Evolutionary conservation across 2,113 vertebrate genomes (phyloP), one percentile per base, ranked within the genome.

Genomic region (Morone saxatilis): DNA sequence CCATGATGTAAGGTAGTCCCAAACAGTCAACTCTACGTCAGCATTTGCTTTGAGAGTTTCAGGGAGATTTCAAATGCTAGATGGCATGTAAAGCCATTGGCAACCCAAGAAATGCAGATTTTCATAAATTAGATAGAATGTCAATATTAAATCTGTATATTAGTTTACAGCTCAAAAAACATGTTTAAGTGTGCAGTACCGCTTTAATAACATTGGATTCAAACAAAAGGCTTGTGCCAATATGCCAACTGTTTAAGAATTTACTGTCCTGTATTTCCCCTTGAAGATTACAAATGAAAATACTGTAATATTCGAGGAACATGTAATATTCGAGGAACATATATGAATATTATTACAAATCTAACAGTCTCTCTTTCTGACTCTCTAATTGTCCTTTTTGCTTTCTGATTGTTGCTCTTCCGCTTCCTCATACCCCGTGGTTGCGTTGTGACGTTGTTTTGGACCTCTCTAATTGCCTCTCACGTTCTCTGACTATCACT

Each of bases 371-470:
- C 36, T 45, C n/a, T 38, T 16, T 60, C 3, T 63, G 65, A 50
- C 22, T 40, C 12, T 62, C 7, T 17, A 22, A 53, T 43, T 22
- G 19, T 66, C 61, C 14, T 22, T 66, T 66, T 65, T 25, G 19
- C 13, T 45, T 38, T 70, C 8, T 31, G 31, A 70, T 41, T 54
- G 20, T 41, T n/a, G 16, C 50, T 19, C 20, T 81, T 73, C 73
- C 20, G 47, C 69, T 63, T 80, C 25, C 13, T 56, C 25, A 65
- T 47, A 20, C 5, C 3, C 3, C 6, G 1, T 2, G 7, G 43
- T 31, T 17, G 8, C 0, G 4, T 41, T 16, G 13, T 71, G 68
- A 63, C 0, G 38, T 14, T 38, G 19, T 71, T 53, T 40, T 7
- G 38, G 54, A 62, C 19, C 17, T 20, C 12, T 40, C 17, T 74